Percentiles rank a stretch among this genome's conserved stretches.
Conservation (phyloP, 1,140 invertebrate genomes). For the Oedothorax gibbosus region DNA sequence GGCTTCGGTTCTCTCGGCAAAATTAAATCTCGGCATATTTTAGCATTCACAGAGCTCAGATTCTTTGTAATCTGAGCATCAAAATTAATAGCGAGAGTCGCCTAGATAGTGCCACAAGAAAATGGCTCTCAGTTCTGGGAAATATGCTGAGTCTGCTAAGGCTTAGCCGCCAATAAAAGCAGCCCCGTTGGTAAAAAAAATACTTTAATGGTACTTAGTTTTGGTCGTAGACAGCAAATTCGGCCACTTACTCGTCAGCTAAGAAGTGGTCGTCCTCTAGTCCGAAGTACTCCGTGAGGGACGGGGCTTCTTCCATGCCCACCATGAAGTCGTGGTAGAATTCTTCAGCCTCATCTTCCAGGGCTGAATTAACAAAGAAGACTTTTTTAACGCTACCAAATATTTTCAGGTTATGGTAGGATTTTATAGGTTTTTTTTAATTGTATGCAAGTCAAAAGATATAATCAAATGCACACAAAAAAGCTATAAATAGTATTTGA, state of each 20-base stretch:
- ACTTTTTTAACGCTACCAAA: not conserved
- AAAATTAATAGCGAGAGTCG: too few species aligned
- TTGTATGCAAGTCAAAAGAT: not conserved
- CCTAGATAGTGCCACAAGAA: too few species aligned
- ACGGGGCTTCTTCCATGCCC: slow-evolving; percentile 32
- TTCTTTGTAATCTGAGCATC: too few species aligned
- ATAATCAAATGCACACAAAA: not conserved
- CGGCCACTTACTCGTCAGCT: slow-evolving; percentile 31
- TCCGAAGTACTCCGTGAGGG: slow-evolving; percentile 41
- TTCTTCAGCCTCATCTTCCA: slow-evolving; percentile 50
- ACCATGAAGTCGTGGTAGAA: slow-evolving; percentile 50
- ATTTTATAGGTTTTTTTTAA: not conserved
- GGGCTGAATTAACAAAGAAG: not conserved
- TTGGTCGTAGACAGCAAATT: not conserved
- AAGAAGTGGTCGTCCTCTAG: slow-evolving; percentile 1
- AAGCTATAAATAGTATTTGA: not conserved
- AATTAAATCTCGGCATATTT: too few species aligned
- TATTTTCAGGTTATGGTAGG: not conserved
- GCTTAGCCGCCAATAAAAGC: too few species aligned
- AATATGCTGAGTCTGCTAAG: too few species aligned
- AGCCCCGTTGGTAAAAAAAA: not conserved
- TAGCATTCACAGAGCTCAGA: too few species aligned
- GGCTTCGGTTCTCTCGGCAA: too few species aligned
- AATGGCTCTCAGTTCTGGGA: too few species aligned
- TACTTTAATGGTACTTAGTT: not conserved